phyloP scores from a whole-genome alignment of 2,888 invertebrate genomes.

The Rambutsinella grinnellia region DNA sequence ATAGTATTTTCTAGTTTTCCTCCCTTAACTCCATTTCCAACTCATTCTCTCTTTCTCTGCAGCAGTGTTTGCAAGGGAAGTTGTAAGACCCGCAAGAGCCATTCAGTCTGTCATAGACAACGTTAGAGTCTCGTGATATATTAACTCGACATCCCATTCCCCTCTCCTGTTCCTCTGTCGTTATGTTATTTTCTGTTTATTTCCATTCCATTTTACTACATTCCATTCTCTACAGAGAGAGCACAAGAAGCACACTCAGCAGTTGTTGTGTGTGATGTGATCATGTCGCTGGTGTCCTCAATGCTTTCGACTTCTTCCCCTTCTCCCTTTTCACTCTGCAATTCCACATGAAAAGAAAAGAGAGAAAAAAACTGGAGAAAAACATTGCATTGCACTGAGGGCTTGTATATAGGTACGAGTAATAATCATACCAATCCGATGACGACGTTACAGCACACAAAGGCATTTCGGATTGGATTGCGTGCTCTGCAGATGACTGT shows the following conservation, averaged over 20 bases:
- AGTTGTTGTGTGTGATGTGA: too few species aligned
- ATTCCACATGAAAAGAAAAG: not conserved
- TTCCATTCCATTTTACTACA: too few species aligned
- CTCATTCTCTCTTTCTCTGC: conserved; percentile 53
- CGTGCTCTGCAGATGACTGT: too few species aligned
- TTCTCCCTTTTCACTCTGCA: conserved; percentile 39
- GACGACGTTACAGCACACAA: too few species aligned
- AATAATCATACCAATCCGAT: too few species aligned
- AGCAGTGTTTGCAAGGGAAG: conserved; percentile 51
- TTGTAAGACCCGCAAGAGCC: conserved; percentile 65
- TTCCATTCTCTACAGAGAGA: too few species aligned
- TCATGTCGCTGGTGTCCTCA: conserved; percentile 30
- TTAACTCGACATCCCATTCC: conserved; percentile 68
- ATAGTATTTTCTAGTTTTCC: too few species aligned
- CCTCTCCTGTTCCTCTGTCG: conserved; percentile 31
- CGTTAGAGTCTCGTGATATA: conserved; percentile 68
- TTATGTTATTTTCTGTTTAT: conserved; percentile 31
- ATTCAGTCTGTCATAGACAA: conserved; percentile 69
- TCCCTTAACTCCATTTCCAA: too few species aligned
- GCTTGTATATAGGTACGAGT: too few species aligned
- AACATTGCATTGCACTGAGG: too few species aligned
- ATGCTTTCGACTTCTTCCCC: conserved; percentile 40
- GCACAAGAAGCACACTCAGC: too few species aligned
- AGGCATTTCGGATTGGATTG: too few species aligned
- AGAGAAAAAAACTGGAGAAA: not conserved